Evolutionary conservation across 1,140 invertebrate genomes (phyloP).

Genomic region (Cydia strobilella): DNA sequence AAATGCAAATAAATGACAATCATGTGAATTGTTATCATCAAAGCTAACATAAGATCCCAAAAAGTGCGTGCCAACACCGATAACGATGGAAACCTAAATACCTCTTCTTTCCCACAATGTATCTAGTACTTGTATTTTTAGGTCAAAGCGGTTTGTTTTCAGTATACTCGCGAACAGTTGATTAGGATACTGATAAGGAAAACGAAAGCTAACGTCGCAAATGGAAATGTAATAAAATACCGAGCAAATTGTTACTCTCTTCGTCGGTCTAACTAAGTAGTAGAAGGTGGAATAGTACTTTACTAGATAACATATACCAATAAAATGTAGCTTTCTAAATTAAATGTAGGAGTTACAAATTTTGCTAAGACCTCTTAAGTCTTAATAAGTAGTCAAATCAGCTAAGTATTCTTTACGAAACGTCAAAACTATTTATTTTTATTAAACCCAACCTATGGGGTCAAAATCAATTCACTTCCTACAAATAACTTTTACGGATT

Average conservation of each 20-base stretch:
- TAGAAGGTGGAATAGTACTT: no score
- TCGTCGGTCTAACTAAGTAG: background rate
- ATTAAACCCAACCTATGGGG: no score
- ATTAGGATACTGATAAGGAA: conserved; percentile 25
- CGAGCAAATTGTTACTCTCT: background rate
- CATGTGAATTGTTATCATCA: background rate
- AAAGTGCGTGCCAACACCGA: background rate
- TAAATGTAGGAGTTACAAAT: no score
- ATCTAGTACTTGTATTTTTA: conserved; percentile 21
- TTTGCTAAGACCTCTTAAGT: no score
- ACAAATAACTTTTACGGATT: no score
- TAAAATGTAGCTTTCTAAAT: no score
- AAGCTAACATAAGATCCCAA: background rate
- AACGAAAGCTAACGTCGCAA: conserved; percentile 3
- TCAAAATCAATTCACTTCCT: no score
- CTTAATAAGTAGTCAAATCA: no score
- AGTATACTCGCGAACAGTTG: background rate
- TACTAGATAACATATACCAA: no score
- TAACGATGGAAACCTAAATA: conserved; percentile 11
- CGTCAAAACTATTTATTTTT: no score
- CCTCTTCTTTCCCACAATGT: conserved; percentile 10
- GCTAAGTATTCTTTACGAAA: no score
- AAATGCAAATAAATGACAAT: background rate
- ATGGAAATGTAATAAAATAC: background rate
- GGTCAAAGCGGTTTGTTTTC: conserved; percentile 24